A percentile compares a stretch with the other conserved stretches of the same genome.
phyloP scores from a whole-genome alignment of 2,797 vertebrate species.

The Gymnoscopelus braueri region DNA sequence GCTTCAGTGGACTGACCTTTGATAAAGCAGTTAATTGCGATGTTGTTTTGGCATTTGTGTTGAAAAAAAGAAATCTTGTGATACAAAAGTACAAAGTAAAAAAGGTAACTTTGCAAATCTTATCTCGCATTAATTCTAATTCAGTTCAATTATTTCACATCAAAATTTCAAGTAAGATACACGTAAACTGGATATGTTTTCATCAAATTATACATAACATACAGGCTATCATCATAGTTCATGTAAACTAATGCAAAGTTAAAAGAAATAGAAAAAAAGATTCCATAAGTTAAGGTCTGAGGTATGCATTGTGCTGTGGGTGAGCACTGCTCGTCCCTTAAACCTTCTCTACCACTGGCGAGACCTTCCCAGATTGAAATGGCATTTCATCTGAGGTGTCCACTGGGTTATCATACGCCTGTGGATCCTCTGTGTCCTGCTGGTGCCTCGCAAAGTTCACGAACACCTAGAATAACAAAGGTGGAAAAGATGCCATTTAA shows the following conservation, averaged over 20 bases:
- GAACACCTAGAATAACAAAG: slow-evolving; percentile 74
- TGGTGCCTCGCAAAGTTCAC: slow-evolving; percentile 82
- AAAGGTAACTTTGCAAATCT: too few species aligned
- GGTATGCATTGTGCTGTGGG: not conserved
- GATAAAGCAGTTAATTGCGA: not conserved
- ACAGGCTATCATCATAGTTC: too few species aligned
- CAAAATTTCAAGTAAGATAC: too few species aligned
- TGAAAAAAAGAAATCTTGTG: not conserved
- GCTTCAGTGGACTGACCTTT: too few species aligned
- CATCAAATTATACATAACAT: too few species aligned
- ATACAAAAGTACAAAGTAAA: too few species aligned
- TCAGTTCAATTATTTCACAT: too few species aligned
- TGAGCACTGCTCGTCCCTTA: not conserved
- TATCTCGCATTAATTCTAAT: too few species aligned
- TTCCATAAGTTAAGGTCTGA: slow-evolving; percentile 6
- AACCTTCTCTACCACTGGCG: slow-evolving; percentile 4
- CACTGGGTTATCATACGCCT: slow-evolving; percentile 64
- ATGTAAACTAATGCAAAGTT: too few species aligned
- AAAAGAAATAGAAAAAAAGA: slow-evolving; percentile 22
- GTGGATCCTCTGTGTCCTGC: slow-evolving; percentile 57
- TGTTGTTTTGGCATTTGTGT: not conserved
- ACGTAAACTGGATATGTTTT: too few species aligned
- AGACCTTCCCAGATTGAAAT: slow-evolving; percentile 30
- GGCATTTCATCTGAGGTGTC: slow-evolving; percentile 76
- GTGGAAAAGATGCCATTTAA: slow-evolving; percentile 17